Conservation (phyloP, 2,888 invertebrate species). For the Amiota minor region DNA sequence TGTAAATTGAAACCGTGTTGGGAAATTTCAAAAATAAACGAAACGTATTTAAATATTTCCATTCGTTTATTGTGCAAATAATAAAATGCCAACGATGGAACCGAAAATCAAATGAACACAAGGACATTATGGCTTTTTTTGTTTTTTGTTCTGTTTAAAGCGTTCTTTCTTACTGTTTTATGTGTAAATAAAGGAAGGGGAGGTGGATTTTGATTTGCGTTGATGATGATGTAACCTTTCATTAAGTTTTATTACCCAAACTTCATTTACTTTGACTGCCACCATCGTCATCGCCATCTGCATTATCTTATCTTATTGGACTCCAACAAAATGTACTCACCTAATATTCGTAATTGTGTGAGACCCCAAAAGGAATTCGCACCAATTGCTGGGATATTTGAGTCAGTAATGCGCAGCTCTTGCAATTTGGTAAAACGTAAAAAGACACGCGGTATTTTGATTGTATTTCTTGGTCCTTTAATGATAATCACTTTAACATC, state of each 20-base stretch:
- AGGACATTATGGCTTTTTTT: background rate
- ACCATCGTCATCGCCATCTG: no score
- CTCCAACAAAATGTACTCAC: constrained; percentile 58
- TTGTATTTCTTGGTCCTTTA: constrained; percentile 79
- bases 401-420: constrained; percentile 82
- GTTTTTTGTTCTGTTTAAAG: background rate
- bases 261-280: no score
- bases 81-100: background rate
- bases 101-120: background rate
- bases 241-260: background rate
- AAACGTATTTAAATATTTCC: constrained; percentile 5
- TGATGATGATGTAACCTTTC: constrained; percentile 17
- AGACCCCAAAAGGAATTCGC: constrained; percentile 88
- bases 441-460: constrained; percentile 83
- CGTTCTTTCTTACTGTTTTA: background rate
- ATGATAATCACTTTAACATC: constrained; percentile 80
- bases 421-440: constrained; percentile 78
- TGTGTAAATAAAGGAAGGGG: background rate
- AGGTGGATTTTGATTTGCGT: constrained; percentile 33
- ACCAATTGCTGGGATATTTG: constrained; percentile 84
- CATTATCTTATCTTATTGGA: background rate
- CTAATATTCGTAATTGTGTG: constrained; percentile 75
- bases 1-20: constrained; percentile 49
- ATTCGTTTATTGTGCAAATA: background rate
- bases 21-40: constrained; percentile 6